Percentiles rank a stretch among this genome's conserved stretches.
These are phyloP conservation scores for Muntiacus muntjak DNA, from an alignment of 2,113 vertebrate genomes.

Conservation along the genomic window DNA sequence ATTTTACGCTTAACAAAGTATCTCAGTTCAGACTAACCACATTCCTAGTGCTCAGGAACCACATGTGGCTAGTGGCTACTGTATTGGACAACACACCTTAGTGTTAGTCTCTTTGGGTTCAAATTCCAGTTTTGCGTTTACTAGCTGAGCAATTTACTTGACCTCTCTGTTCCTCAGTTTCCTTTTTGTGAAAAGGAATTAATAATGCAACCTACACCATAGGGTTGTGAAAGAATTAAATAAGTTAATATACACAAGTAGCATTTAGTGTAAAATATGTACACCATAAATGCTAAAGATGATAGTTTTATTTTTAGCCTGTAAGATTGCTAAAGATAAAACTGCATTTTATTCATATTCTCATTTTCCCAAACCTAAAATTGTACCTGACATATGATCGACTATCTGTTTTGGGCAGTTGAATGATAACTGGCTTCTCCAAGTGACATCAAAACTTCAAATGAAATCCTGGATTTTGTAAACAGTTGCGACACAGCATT, in stretches of 20 bases:
- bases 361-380: neutral
- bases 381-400: neutral
- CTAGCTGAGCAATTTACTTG: neutral
- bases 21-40: neutral
- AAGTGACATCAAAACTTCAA: neutral
- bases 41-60: neutral
- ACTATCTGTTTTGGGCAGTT: neutral
- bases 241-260: neutral
- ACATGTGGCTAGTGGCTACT: neutral
- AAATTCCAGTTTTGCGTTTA: neutral
- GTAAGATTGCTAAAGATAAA: neutral
- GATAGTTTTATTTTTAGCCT: neutral
- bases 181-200: neutral
- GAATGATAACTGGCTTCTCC: neutral
- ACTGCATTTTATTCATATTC: neutral
- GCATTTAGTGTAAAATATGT: neutral
- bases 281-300: neutral
- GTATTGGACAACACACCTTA: neutral
- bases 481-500: neutral
- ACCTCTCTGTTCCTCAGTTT: neutral
- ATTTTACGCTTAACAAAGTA: neutral
- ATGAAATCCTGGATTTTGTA: neutral
- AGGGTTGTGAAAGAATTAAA: neutral
- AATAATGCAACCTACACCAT: neutral
- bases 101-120: neutral